A percentile compares a stretch with the other conserved stretches of the same genome.
phyloP scores from a whole-genome alignment of 2,888 invertebrate genomes.

The Tachina fera region DNA sequence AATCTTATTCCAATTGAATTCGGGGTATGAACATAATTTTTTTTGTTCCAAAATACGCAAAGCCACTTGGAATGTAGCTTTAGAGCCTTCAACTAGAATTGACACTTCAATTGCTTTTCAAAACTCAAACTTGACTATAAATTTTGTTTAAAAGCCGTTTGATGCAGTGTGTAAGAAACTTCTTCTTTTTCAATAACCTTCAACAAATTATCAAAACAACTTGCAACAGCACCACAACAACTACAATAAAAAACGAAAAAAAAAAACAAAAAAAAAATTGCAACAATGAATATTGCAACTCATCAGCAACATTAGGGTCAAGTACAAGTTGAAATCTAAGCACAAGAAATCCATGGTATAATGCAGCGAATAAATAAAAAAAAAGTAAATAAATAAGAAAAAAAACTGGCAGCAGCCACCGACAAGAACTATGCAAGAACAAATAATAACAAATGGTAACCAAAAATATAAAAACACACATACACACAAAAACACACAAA shows the following conservation, averaged over 20 bases:
- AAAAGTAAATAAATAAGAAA: not conserved
- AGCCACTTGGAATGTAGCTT: slow-evolving; percentile 40
- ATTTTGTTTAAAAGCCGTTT: slow-evolving; percentile 34
- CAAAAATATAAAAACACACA: slow-evolving; percentile 16
- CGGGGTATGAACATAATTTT: not conserved
- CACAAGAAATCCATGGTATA: slow-evolving; percentile 35
- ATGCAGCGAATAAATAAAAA: slow-evolving; percentile 35
- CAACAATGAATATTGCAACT: slow-evolving; percentile 65
- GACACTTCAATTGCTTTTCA: slow-evolving; percentile 48
- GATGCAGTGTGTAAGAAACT: slow-evolving; percentile 33
- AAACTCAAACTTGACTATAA: slow-evolving; percentile 32
- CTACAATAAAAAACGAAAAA: slow-evolving; percentile 8
- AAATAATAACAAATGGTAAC: slow-evolving; percentile 61
- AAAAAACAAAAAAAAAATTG: slow-evolving; percentile 25
- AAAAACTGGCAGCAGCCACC: slow-evolving; percentile 19
- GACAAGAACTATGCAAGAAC: slow-evolving; percentile 27
- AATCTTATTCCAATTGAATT: not conserved
- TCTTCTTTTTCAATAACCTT: slow-evolving; percentile 63
- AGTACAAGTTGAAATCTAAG: slow-evolving; percentile 69
- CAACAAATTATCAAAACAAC: slow-evolving; percentile 54
- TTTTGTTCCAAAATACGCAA: not conserved
- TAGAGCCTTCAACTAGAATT: slow-evolving; percentile 58
- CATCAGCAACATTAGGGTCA: slow-evolving; percentile 66
- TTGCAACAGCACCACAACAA: slow-evolving; percentile 19
- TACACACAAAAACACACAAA: not conserved